phyloP scores from a whole-genome alignment of 2,888 invertebrate species.

The Temnothorax rugatulus region DNA sequence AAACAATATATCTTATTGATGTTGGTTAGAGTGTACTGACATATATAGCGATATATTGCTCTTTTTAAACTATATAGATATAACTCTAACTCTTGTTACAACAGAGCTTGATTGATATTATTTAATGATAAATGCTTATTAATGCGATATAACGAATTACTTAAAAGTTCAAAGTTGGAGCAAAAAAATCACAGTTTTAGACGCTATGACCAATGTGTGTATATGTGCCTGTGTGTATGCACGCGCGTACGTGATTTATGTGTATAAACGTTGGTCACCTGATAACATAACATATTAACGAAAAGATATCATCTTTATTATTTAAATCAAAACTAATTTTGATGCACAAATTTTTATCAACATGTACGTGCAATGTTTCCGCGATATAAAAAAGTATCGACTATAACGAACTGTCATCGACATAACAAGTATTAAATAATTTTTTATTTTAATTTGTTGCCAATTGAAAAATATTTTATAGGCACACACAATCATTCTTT shows the following conservation, averaged over 20 bases:
- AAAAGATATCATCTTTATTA: slow-evolving; percentile 7
- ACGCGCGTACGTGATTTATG: not conserved
- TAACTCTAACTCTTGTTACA: slow-evolving; percentile 49
- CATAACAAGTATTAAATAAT: not conserved
- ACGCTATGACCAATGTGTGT: slow-evolving; percentile 20
- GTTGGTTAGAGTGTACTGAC: slow-evolving; percentile 23
- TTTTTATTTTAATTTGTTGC: slow-evolving; percentile 18
- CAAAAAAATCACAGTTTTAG: slow-evolving; percentile 13
- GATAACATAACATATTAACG: slow-evolving; percentile 5
- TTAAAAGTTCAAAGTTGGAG: not conserved
- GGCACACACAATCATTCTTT: not conserved
- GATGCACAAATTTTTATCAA: slow-evolving; percentile 1
- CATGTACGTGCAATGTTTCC: not conserved
- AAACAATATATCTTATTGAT: slow-evolving; percentile 25
- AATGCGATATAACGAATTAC: slow-evolving; percentile 26
- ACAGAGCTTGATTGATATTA: slow-evolving; percentile 32
- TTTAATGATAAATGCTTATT: slow-evolving; percentile 26
- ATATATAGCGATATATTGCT: slow-evolving; percentile 20
- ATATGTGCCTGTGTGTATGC: slow-evolving; percentile 14
- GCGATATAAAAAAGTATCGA: not conserved
- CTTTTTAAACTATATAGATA: slow-evolving; percentile 33
- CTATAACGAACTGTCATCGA: not conserved
- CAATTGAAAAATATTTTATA: slow-evolving; percentile 25
- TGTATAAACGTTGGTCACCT: slow-evolving; percentile 30
- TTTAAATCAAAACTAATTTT: not conserved